Evolutionary conservation across 2,113 vertebrate genomes (phyloP).

Genomic region (Myxocyprinus asiaticus): DNA sequence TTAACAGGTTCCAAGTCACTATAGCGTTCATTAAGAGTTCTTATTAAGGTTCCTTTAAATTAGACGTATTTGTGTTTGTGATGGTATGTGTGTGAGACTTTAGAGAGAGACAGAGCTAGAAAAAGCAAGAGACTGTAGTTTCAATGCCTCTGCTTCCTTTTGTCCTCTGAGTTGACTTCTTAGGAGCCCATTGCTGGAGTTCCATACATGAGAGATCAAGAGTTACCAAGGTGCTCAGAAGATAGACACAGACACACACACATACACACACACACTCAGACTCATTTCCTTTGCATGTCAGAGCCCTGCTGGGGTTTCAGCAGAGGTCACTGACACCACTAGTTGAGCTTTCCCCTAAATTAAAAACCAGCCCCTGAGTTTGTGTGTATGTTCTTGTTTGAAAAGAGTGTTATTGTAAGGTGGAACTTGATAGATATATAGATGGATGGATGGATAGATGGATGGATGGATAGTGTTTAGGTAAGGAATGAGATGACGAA

Average conservation of each 20-base stretch:
- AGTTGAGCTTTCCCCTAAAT: constrained; percentile 64
- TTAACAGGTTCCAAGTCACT: constrained; percentile 9
- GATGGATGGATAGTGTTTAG: constrained; percentile 66
- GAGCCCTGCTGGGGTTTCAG: constrained; percentile 72
- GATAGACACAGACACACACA: constrained; percentile 55
- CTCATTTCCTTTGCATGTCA: constrained; percentile 80
- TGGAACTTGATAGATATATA: too few relatives aligned
- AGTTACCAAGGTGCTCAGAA: constrained; percentile 81
- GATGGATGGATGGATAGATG: constrained; percentile 8
- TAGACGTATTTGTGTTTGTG: background rate
- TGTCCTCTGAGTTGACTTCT: constrained; percentile 76
- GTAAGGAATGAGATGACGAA: constrained; percentile 81
- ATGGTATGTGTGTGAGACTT: constrained; percentile 52
- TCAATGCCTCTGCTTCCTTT: constrained; percentile 74
- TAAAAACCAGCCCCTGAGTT: constrained; percentile 62
- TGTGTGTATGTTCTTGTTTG: constrained; percentile 57
- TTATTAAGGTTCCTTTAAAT: background rate
- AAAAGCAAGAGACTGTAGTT: constrained; percentile 68
- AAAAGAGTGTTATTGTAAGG: constrained; percentile 39
- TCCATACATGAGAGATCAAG: constrained; percentile 84
- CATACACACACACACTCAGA: constrained; percentile 64
- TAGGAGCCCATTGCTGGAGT: constrained; percentile 74
- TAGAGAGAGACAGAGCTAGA: constrained; percentile 42
- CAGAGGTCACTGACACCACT: constrained; percentile 72
- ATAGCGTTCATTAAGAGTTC: background rate